Conservation (phyloP, 2,797 vertebrate genomes). For the Botia almorhae region DNA sequence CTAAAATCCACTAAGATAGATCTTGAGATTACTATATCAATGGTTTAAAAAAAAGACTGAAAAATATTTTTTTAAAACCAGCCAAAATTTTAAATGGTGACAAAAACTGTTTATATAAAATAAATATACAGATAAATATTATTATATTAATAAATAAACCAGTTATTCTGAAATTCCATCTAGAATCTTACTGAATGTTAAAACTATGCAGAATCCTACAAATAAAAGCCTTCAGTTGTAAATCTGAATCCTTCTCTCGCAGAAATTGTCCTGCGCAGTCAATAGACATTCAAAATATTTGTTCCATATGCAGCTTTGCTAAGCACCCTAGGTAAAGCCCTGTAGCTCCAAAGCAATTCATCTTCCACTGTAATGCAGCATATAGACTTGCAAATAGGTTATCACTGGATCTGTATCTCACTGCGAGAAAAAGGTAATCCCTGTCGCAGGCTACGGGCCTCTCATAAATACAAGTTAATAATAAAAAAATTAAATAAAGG, state of each 20-base stretch:
- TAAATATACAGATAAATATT: too few relatives aligned
- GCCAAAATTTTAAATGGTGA: too few relatives aligned
- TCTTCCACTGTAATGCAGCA: slow-evolving; percentile 25
- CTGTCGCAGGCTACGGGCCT: slow-evolving; percentile 41
- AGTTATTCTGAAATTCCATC: too few relatives aligned
- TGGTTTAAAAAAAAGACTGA: too few relatives aligned
- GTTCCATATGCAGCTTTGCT: slow-evolving; percentile 31
- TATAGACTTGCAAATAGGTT: slow-evolving; percentile 54
- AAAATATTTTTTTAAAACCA: too few relatives aligned
- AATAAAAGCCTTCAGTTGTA: slow-evolving; percentile 15
- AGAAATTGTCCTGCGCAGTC: slow-evolving; percentile 8
- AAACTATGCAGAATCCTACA: background rate
- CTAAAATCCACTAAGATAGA: too few relatives aligned
- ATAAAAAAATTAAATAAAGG: slow-evolving; percentile 13
- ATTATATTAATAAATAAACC: too few relatives aligned
- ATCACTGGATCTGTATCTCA: slow-evolving; percentile 43
- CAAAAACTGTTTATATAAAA: too few relatives aligned
- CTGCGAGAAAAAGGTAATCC: slow-evolving; percentile 47
- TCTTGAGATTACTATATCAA: too few relatives aligned
- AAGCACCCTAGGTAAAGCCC: slow-evolving; percentile 23
- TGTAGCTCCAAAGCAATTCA: slow-evolving; percentile 43
- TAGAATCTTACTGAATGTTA: background rate
- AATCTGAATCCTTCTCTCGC: slow-evolving; percentile 3
- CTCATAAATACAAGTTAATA: slow-evolving; percentile 54
- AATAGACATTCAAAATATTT: slow-evolving; percentile 25